Base-by-base conservation (phyloP, 2,888 invertebrate genomes). In the Mimumesa dahlbomi region DNA sequence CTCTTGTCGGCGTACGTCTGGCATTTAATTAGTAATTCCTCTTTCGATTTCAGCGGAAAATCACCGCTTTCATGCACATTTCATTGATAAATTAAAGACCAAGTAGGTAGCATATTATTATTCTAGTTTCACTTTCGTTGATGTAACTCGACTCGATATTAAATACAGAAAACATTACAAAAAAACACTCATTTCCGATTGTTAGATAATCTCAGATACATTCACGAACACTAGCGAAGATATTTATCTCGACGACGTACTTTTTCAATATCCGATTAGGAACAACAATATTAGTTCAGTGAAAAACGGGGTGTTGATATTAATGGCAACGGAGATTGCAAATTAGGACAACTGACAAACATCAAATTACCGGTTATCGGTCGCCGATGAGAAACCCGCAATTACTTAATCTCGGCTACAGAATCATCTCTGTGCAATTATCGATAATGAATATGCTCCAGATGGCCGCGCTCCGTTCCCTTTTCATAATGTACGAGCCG, bases 321-420 rank as follows among this genome's bases (percentile, higher is more conserved):
- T 42, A 42, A 40, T 40, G 22, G 42, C 48, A 29, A 38, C 42
- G n/a, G 34, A 42, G 54, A 48, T 5, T 6, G 2, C 25, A 25
- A 52, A 42, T 48, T 22, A 43, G 46, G 36, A 40, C 52, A 18
- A 42, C 21, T 48, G 56, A 31, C 18, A 13, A 54, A 53, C 21
- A 19, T 36, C 9, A 67, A 59, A 73, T 76, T 58, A 73, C 61
- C 67, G 69, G 38, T 56, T 66, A 73, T 69, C 54, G 36, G 29
- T 38, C 48, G 40, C 68, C 77, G 83, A 84, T 82, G 84, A 84
- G 74, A 79, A 80, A 77, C 73, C 73, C 61, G 74, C 79, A 84
- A 85, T 86, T 84, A 85, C 82, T 84, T 84, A 84, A 86, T 85
- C 83, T 82, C 61, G 66, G 45, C 67, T 69, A 61, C 22, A 70